Conservation (phyloP, 2,888 invertebrate species). For the Chaetoderma sp. region DNA sequence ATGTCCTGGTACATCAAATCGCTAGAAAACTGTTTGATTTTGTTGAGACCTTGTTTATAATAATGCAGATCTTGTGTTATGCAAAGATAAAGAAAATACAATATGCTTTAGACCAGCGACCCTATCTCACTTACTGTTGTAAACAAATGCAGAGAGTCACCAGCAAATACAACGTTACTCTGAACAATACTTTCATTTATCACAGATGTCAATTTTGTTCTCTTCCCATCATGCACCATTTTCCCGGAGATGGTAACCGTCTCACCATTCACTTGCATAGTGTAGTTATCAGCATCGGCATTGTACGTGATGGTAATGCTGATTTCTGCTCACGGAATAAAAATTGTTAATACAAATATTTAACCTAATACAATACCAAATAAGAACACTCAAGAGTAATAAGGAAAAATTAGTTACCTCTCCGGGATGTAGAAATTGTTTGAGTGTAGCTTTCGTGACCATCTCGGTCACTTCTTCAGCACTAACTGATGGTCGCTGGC, state of each 20-base stretch:
- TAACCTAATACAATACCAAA: background rate
- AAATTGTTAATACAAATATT: background rate
- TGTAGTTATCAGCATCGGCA: slow-evolving; percentile 40
- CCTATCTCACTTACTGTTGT: slow-evolving; percentile 61
- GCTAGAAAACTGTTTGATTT: too few species aligned
- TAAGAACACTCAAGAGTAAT: background rate
- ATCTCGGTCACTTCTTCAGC: too few species aligned
- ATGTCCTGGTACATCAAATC: too few species aligned
- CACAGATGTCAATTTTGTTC: slow-evolving; percentile 52
- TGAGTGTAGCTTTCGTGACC: too few species aligned
- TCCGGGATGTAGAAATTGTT: too few species aligned
- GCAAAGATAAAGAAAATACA: too few species aligned
- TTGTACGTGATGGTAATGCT: slow-evolving; percentile 45
- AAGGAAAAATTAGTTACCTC: too few species aligned
- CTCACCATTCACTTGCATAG: slow-evolving; percentile 42
- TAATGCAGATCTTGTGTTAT: too few species aligned
- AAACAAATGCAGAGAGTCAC: slow-evolving; percentile 77
- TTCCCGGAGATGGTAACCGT: slow-evolving; percentile 46
- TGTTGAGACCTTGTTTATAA: too few species aligned
- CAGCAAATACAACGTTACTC: slow-evolving; percentile 74
- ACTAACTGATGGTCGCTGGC: too few species aligned
- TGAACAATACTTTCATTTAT: slow-evolving; percentile 73
- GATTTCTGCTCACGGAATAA: slow-evolving; percentile 41
- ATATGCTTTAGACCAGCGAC: too few species aligned
- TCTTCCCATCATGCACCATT: slow-evolving; percentile 42